Percentiles rank a stretch among this genome's conserved stretches.
Evolutionary conservation across 92 coral and sea anemone genomes (phyloP).

Genomic region (Muricea muricata): DNA sequence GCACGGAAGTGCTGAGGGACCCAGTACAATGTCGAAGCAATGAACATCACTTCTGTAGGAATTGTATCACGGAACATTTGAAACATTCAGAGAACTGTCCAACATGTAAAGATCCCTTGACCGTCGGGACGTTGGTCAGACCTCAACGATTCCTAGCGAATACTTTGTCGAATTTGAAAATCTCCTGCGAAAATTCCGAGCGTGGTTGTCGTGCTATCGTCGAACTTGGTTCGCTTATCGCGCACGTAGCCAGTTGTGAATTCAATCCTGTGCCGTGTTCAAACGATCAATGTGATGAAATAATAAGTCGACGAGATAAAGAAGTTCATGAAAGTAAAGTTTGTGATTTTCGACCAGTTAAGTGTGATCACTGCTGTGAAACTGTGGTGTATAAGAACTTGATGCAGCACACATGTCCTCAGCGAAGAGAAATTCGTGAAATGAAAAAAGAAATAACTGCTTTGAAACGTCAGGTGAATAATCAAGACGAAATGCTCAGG

Average conservation of each 20-base stretch:
- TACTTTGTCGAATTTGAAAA: neutral
- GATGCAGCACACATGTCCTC: neutral
- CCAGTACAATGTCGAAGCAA: constrained; percentile 7
- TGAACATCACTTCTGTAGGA: constrained; percentile 27
- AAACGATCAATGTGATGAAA: constrained; percentile 11
- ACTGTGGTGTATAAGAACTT: neutral
- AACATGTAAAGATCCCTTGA: neutral
- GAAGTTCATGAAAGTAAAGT: neutral
- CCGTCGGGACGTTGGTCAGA: neutral
- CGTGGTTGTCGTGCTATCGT: neutral
- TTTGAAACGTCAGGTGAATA: no score
- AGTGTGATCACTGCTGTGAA: neutral
- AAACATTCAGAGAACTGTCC: neutral
- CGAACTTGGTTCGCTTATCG: neutral
- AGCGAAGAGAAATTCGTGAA: neutral
- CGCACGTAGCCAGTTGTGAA: constrained; percentile 15
- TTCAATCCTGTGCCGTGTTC: constrained; percentile 17
- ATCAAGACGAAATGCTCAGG: neutral
- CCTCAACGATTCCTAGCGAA: neutral
- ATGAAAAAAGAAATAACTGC: neutral
- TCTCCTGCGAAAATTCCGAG: neutral
- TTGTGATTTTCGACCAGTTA: neutral
- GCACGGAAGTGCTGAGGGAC: neutral
- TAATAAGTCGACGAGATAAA: neutral
- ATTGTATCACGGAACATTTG: constrained; percentile 17